Percentiles rank a stretch among this genome's conserved stretches.
These are phyloP conservation scores for Drosophila carrolli DNA, from an alignment of 1,140 invertebrate species.

Conservation along the genomic window DNA sequence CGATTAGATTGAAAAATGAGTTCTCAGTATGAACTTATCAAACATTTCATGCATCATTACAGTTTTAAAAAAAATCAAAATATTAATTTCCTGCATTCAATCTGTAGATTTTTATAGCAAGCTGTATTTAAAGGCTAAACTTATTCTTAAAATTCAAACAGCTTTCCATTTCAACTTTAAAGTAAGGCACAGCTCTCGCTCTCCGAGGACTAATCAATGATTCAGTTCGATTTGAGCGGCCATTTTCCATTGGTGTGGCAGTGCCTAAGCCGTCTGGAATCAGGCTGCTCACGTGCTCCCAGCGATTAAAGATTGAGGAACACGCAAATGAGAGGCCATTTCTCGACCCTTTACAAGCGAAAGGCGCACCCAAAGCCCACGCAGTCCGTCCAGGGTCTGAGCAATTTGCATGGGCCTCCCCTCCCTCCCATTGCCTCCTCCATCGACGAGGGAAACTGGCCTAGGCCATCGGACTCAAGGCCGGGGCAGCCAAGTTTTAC, in stretches of 20 bases:
- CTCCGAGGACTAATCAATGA: constrained; percentile 32
- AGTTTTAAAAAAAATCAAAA: too few relatives aligned
- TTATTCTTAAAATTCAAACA: too few relatives aligned
- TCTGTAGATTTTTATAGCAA: too few relatives aligned
- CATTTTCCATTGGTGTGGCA: constrained; percentile 1
- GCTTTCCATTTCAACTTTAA: constrained; percentile 5
- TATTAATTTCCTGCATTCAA: too few relatives aligned
- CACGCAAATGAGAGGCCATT: constrained; percentile 60
- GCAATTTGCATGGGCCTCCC: constrained; percentile 58
- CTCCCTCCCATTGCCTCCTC: neutral
- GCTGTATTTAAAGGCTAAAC: too few relatives aligned
- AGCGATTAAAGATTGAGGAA: constrained; percentile 56
- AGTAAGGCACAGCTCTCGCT: neutral
- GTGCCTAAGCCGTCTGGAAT: constrained; percentile 16
- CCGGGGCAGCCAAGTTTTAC: constrained; percentile 46
- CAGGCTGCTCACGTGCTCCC: constrained; percentile 55
- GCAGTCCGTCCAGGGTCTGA: constrained; percentile 17
- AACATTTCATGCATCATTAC: too few relatives aligned
- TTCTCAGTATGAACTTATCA: too few relatives aligned
- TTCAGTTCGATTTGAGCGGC: constrained; percentile 34
- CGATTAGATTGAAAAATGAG: too few relatives aligned
- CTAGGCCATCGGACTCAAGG: constrained; percentile 39
- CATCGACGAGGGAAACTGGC: neutral
- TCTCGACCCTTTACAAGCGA: constrained; percentile 50
- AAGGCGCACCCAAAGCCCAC: constrained; percentile 57